Evolutionary conservation across 1,140 invertebrate genomes (phyloP), one percentile per base, ranked within the genome.

Genomic region (Atta cephalotes): DNA sequence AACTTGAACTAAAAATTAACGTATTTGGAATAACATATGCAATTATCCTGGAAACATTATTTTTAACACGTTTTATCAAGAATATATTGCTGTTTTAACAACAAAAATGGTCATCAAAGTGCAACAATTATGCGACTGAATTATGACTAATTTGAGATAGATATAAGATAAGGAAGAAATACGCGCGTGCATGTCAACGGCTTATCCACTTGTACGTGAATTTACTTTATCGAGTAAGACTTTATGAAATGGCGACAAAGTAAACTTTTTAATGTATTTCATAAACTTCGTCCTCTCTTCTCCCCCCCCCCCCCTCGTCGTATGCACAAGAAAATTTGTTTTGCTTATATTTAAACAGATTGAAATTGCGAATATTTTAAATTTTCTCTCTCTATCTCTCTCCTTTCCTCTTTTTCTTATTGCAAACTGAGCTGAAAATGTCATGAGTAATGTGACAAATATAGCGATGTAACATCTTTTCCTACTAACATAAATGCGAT

Each of bases 191-290:
- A 1, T 9, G 35, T 28, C 35, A 45, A 10, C 21, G 7, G 18
- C 21, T 71, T 71, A 25, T 6, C 31, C 2, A 2, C 28, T 45
- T 51, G 21, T 7, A 28, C 45, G 45, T 71, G 25, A 62, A 76
- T 76, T 76, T 25, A 18, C 28, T n/a, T 66, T 79, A 65, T 79
- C 25, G 18, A 79, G 49, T 45, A 49, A 66, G 60, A 14, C 66
- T 66, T 31, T 31, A 66, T 49, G 18, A 3, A 66, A 79, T 78
- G 25, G 16, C 21, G 25, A 31, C 16, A 63, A 51, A 79, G 35
- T 39, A 45, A 65, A 65, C 58, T 78, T 31, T 66, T 66, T 49
- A 35, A 79, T 79, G 18, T 21, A 66, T 31, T 56, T 80, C 5
- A 6, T 14, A 81, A 80, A 70, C 31, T 81, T 71, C 28, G 0